Percentiles rank a stretch among this genome's conserved stretches.
Conservation (phyloP, 2,113 vertebrate species). For the Rynchops niger region DNA sequence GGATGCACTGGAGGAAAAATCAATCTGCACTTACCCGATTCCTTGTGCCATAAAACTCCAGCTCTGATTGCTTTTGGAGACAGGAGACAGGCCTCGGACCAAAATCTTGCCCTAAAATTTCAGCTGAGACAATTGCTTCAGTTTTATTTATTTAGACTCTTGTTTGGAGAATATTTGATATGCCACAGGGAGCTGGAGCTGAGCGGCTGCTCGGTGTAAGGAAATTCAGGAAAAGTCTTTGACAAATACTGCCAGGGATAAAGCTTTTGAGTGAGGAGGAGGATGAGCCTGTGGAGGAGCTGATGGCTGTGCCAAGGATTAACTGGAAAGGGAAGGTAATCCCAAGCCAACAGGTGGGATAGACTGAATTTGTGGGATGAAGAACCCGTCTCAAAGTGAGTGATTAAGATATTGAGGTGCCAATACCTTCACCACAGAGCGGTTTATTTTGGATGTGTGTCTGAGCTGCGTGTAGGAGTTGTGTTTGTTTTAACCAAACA, state of each 20-base stretch:
- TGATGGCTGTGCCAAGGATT: background rate
- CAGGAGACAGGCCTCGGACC: background rate
- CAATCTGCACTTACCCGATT: background rate
- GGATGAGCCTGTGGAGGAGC: background rate
- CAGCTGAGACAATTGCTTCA: background rate
- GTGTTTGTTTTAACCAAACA: background rate
- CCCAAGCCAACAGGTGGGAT: background rate
- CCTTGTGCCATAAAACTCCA: background rate
- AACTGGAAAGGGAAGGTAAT: background rate
- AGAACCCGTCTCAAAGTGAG: background rate
- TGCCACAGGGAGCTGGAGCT: background rate
- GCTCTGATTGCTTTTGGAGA: background rate
- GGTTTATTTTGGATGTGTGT: background rate
- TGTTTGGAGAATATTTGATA: background rate
- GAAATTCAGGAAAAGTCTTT: background rate
- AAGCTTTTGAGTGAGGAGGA: background rate
- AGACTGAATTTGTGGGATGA: background rate
- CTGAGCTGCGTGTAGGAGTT: background rate
- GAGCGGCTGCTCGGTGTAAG: rapidly evolving
- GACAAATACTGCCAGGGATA: background rate
- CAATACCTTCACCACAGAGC: background rate
- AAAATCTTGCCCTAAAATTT: background rate
- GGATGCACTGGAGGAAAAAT: background rate
- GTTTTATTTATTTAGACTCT: background rate
- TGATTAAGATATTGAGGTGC: background rate